These are phyloP conservation scores for Cydia pomonella DNA, from an alignment of 1,140 invertebrate genomes.

Conservation along the genomic window DNA sequence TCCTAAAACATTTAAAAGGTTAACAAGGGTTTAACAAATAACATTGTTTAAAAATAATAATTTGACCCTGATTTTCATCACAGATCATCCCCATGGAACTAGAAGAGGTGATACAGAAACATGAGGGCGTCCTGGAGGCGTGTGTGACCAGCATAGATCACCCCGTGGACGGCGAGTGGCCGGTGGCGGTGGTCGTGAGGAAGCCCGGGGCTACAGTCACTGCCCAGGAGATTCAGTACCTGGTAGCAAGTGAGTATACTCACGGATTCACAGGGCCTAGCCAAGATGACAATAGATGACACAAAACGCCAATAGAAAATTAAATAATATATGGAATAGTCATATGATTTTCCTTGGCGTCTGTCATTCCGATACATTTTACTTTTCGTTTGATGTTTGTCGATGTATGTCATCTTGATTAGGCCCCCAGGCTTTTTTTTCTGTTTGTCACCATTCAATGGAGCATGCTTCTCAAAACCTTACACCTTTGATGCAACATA, in stretches of 20 bases:
- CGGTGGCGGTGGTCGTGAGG: slow-evolving; percentile 84
- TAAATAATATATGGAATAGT: too few relatives aligned
- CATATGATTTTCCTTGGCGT: too few relatives aligned
- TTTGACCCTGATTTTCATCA: too few relatives aligned
- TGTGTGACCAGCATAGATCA: slow-evolving; percentile 90
- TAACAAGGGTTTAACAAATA: too few relatives aligned
- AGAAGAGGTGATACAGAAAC: slow-evolving; percentile 85
- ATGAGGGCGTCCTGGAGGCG: slow-evolving; percentile 80
- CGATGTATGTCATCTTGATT: too few relatives aligned
- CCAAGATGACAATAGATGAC: background rate
- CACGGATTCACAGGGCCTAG: slow-evolving; percentile 52
- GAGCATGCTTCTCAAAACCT: too few relatives aligned
- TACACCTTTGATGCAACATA: too few relatives aligned
- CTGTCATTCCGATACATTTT: background rate
- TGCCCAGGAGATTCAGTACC: slow-evolving; percentile 79
- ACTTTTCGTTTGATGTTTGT: too few relatives aligned
- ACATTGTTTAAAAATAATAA: too few relatives aligned
- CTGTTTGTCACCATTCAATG: too few relatives aligned
- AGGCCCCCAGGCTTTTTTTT: too few relatives aligned
- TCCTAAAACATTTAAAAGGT: too few relatives aligned
- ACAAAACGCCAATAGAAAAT: background rate
- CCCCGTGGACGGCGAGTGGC: slow-evolving; percentile 85
- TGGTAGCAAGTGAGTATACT: slow-evolving; percentile 70
- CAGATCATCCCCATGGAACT: slow-evolving; percentile 92
- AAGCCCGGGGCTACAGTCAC: slow-evolving; percentile 61